A percentile compares a stretch with the other conserved stretches of the same genome.
phyloP scores from a whole-genome alignment of 1,140 invertebrate genomes.

The Coenobita brevimanus region DNA sequence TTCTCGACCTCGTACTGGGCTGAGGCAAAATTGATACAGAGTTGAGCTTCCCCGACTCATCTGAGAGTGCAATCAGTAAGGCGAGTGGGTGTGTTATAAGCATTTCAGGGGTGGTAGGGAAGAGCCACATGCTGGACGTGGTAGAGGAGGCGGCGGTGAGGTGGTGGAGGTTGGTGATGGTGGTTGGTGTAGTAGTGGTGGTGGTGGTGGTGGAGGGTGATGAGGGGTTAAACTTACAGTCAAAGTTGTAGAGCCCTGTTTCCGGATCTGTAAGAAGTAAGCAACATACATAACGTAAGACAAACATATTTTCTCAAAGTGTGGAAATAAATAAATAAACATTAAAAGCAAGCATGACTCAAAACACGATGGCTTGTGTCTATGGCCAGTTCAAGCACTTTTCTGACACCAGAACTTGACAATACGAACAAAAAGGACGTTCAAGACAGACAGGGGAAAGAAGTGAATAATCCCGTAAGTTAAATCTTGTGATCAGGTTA shows the following conservation, averaged over 20 bases:
- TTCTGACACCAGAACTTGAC: slow-evolving; percentile 7
- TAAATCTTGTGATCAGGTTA: too few relatives aligned
- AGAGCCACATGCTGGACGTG: slow-evolving; percentile 20
- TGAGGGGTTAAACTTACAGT: slow-evolving; percentile 65
- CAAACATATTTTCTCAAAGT: slow-evolving; percentile 47
- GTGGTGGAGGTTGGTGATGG: slow-evolving; percentile 24
- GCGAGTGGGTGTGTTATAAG: slow-evolving; percentile 14
- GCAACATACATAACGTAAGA: slow-evolving; percentile 66
- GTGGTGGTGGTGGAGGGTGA: slow-evolving; percentile 12
- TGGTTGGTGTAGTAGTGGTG: slow-evolving; percentile 11
- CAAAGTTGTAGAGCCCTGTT: slow-evolving; percentile 69
- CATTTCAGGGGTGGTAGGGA: slow-evolving; percentile 25
- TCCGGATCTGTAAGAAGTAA: slow-evolving; percentile 68
- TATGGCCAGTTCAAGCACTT: background rate
- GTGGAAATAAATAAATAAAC: slow-evolving; percentile 31
- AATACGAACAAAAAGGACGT: too few relatives aligned
- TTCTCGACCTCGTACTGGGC: too few relatives aligned
- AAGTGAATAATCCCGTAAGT: too few relatives aligned
- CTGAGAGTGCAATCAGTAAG: too few relatives aligned
- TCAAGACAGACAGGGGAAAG: too few relatives aligned
- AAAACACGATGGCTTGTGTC: background rate
- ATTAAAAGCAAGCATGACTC: slow-evolving; percentile 18
- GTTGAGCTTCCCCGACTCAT: too few relatives aligned
- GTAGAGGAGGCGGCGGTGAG: slow-evolving; percentile 17
- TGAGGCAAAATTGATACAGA: too few relatives aligned